Percentiles rank a stretch among this genome's conserved stretches.
Conservation (phyloP, 1,140 invertebrate genomes). For the Scaptodrosophila lebanonensis region DNA sequence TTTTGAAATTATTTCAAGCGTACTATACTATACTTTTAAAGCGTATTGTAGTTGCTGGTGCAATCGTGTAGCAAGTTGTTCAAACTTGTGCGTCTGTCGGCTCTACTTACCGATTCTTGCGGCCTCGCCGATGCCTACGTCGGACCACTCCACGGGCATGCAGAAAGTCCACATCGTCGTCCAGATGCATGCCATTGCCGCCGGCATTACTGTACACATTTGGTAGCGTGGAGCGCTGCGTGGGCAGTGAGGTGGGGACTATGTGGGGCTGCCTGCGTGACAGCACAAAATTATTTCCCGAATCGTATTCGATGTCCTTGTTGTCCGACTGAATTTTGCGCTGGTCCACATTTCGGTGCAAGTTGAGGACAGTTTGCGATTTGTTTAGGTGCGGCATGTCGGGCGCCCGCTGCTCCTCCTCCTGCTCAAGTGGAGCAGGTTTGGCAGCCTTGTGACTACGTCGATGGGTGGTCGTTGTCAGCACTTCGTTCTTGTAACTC, state of each 20-base stretch:
- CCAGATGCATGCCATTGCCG: conserved; percentile 68
- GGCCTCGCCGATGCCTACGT: conserved; percentile 62
- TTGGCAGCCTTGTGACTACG: conserved; percentile 4
- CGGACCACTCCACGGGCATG: conserved; percentile 54
- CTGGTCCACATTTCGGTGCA: conserved; percentile 66
- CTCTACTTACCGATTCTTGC: conserved; percentile 57
- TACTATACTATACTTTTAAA: no score
- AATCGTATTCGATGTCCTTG: conserved; percentile 75
- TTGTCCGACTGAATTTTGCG: conserved; percentile 77
- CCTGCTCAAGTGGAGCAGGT: conserved; percentile 4
- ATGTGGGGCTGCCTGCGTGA: conserved; percentile 53
- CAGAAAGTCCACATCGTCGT: conserved; percentile 71
- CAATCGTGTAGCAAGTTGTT: no score
- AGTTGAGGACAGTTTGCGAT: conserved; percentile 22
- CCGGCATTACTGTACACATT: conserved; percentile 76
- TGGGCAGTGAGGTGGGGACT: conserved; percentile 65
- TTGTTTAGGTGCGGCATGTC: conserved; percentile 36
- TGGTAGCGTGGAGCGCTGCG: conserved; percentile 65
- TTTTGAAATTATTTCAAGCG: no score
- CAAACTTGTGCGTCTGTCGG: no score
- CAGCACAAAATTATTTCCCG: conserved; percentile 72
- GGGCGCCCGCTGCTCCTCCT: not conserved
- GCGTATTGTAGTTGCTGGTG: no score
- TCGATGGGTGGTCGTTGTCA: conserved; percentile 13
- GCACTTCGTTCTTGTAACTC: conserved; percentile 66